phyloP scores from a whole-genome alignment of 2,888 invertebrate genomes.

The Cataglyphis cursor region DNA sequence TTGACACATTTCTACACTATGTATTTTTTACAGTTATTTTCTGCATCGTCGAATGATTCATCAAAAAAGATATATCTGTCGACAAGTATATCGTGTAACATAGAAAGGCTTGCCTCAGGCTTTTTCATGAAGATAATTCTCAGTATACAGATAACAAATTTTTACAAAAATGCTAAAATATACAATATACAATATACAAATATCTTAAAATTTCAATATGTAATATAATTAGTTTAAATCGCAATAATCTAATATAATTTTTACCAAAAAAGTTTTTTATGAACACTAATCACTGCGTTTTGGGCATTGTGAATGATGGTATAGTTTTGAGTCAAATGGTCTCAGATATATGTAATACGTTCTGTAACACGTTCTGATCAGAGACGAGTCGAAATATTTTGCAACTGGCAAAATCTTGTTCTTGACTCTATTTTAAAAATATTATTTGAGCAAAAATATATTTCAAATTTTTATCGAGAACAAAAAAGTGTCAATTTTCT shows the following conservation, averaged over 20 bases:
- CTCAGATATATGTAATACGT: not conserved
- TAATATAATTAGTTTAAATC: no score
- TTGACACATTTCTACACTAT: slow-evolving; percentile 29
- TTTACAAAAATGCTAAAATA: not conserved
- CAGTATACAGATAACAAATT: not conserved
- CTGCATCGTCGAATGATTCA: slow-evolving; percentile 24
- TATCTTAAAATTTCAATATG: slow-evolving; percentile 9
- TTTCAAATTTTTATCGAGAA: not conserved
- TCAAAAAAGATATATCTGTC: slow-evolving; percentile 33
- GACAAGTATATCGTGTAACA: not conserved
- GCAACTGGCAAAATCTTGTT: not conserved
- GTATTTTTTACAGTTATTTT: slow-evolving; percentile 27
- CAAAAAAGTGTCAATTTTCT: not conserved
- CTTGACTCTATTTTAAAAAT: not conserved
- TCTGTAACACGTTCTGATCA: not conserved
- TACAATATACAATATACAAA: not conserved
- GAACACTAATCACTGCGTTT: slow-evolving; percentile 15
- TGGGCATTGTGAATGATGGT: not conserved
- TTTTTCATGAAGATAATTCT: not conserved
- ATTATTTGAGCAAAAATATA: not conserved
- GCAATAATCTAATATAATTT: not conserved
- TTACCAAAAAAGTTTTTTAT: slow-evolving; percentile 14
- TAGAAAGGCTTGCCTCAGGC: not conserved
- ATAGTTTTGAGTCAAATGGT: not conserved
- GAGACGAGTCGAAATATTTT: not conserved